Evolutionary conservation across 2,113 vertebrate species (phyloP).

Genomic region (Otus sunia): DNA sequence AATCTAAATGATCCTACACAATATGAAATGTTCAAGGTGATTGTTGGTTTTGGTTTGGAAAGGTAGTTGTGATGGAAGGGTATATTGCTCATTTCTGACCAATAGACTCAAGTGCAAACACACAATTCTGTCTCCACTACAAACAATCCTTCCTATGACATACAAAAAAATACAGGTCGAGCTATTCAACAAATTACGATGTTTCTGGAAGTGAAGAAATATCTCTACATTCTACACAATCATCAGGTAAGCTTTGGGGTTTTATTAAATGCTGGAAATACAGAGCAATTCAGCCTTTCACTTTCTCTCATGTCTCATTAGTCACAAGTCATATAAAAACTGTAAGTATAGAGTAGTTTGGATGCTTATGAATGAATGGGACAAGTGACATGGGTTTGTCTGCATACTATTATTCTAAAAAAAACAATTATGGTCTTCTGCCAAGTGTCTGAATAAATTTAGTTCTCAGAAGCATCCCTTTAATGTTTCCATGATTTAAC

Average conservation of each 20-base stretch:
- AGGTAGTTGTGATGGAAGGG: background rate
- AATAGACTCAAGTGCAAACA: background rate
- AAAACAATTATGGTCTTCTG: background rate
- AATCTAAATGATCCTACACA: background rate
- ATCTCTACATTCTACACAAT: background rate
- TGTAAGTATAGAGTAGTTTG: background rate
- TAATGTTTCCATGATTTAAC: background rate
- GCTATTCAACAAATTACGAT: background rate
- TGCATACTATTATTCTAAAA: background rate
- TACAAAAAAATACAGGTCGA: background rate
- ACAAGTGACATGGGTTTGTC: background rate
- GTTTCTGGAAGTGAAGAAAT: background rate
- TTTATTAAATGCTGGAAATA: background rate
- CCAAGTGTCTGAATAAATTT: background rate
- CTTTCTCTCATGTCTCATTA: background rate
- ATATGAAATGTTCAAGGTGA: background rate
- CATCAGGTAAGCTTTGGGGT: background rate
- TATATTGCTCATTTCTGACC: background rate
- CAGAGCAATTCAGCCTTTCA: background rate
- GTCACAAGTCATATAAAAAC: background rate
- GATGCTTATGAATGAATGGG: background rate
- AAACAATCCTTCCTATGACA: background rate
- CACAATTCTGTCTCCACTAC: background rate
- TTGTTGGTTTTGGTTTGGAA: background rate
- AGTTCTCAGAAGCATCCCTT: background rate